Percentiles rank a stretch among this genome's conserved stretches.
Conservation (phyloP, 2,888 invertebrate species). For the Keiferia lycopersicella region DNA sequence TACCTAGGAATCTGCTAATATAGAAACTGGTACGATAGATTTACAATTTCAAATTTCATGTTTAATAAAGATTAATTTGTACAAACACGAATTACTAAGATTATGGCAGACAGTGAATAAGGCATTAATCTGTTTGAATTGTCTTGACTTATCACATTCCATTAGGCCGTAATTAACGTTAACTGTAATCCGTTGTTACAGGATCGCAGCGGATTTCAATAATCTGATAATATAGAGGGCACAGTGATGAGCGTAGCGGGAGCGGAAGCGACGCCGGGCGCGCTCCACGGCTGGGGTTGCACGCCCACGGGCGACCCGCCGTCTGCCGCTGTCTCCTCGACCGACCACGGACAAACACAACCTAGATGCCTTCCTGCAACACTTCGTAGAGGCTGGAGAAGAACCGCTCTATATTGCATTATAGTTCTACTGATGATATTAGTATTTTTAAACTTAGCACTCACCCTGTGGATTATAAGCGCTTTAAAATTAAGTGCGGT, state of each 20-base stretch:
- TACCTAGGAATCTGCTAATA: no score
- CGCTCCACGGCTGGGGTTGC: slow-evolving; percentile 70
- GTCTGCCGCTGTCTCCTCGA: slow-evolving; percentile 42
- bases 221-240: slow-evolving; percentile 37
- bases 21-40: no score
- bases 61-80: background rate
- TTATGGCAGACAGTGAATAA: slow-evolving; percentile 13
- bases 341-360: slow-evolving; percentile 37
- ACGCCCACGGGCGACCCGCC: slow-evolving; percentile 69
- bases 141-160: slow-evolving; percentile 30
- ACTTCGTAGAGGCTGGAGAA: slow-evolving; percentile 90
- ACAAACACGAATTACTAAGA: slow-evolving; percentile 12
- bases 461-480: slow-evolving; percentile 97
- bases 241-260: slow-evolving; percentile 55
- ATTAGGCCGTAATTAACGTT: slow-evolving; percentile 46
- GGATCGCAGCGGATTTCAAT: slow-evolving; percentile 42
- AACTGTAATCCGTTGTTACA: slow-evolving; percentile 54
- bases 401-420: slow-evolving; percentile 93
- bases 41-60: background rate
- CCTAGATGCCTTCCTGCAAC: slow-evolving; percentile 53
- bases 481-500: slow-evolving; percentile 97
- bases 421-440: slow-evolving; percentile 91
- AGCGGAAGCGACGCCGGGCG: slow-evolving; percentile 45
- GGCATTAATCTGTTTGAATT: slow-evolving; percentile 21
- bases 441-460: slow-evolving; percentile 95